Conservation (phyloP, 1,140 invertebrate genomes). For the Heterodera carotae region DNA sequence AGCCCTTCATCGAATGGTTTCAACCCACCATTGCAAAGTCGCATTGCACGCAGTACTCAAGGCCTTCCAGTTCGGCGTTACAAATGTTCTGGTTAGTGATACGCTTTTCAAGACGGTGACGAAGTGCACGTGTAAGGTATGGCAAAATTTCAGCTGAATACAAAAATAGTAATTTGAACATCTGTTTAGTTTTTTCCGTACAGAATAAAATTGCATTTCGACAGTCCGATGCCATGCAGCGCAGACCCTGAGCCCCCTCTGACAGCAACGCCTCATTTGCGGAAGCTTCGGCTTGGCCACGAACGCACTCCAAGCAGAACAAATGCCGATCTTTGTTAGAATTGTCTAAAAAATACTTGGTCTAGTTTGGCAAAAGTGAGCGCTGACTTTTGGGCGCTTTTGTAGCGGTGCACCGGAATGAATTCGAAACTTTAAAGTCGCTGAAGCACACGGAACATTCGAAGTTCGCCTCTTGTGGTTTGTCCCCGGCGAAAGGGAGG, state of each 20-base stretch:
- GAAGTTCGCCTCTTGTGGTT: too few species aligned
- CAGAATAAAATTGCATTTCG: slow-evolving; percentile 43
- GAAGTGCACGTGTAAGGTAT: slow-evolving; percentile 25
- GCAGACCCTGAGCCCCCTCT: slow-evolving; percentile 34
- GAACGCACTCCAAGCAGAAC: slow-evolving; percentile 33
- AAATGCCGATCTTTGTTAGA: not conserved
- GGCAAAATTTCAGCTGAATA: slow-evolving; percentile 36
- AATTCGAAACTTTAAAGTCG: too few species aligned
- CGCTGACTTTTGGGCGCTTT: too few species aligned
- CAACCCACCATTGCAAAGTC: not conserved
- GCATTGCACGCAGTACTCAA: slow-evolving; percentile 27
- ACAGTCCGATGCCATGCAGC: slow-evolving; percentile 36
- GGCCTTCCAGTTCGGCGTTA: slow-evolving; percentile 28
- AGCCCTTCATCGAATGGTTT: too few species aligned
- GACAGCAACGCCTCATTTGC: slow-evolving; percentile 28
- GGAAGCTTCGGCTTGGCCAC: slow-evolving; percentile 31
- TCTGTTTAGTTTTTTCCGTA: slow-evolving; percentile 6
- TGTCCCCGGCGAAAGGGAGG: too few species aligned
- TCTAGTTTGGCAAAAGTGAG: too few species aligned
- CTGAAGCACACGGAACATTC: too few species aligned
- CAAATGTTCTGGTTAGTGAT: slow-evolving; percentile 40
- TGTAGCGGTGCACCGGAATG: too few species aligned
- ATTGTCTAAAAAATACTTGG: slow-evolving; percentile 18
- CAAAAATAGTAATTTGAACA: not conserved
- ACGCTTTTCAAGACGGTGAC: slow-evolving; percentile 30